These are phyloP conservation scores for Salpingus planirostris DNA, from an alignment of 2,888 invertebrate species.

Conservation along the genomic window DNA sequence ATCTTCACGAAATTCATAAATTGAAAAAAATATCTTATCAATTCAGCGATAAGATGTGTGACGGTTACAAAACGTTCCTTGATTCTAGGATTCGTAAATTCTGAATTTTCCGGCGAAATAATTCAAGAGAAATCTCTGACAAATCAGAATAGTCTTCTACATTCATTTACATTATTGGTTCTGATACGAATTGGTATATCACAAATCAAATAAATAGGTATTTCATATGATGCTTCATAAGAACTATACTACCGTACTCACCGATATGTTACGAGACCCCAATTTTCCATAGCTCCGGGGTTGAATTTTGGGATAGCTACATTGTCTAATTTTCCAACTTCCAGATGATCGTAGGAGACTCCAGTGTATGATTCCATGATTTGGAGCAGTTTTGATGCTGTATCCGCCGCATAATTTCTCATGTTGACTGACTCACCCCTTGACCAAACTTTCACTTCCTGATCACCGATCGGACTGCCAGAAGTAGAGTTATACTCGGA, in stretches of 20 bases:
- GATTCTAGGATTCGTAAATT: too few species aligned
- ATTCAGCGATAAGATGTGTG: too few species aligned
- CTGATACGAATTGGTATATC: too few species aligned
- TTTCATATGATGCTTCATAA: too few species aligned
- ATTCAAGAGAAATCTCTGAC: too few species aligned
- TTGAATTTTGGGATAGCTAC: constrained; percentile 77
- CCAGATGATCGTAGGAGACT: constrained; percentile 26
- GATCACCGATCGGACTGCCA: neutral
- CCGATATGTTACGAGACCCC: constrained; percentile 76
- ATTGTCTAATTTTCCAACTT: constrained; percentile 61
- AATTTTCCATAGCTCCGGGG: constrained; percentile 88
- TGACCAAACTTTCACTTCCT: neutral
- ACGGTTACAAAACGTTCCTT: too few species aligned
- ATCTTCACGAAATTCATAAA: too few species aligned
- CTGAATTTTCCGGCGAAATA: too few species aligned
- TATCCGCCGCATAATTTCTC: neutral
- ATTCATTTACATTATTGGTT: too few species aligned
- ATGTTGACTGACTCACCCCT: neutral
- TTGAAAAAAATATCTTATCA: too few species aligned
- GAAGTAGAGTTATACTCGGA: constrained; percentile 44
- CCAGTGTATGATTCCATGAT: constrained; percentile 31
- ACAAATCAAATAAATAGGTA: too few species aligned
- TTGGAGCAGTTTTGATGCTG: constrained; percentile 14
- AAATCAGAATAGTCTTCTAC: constrained; percentile 43
- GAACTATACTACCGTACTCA: too few species aligned